phyloP scores from a whole-genome alignment of 2,888 invertebrate species.

The Biston stratarius region DNA sequence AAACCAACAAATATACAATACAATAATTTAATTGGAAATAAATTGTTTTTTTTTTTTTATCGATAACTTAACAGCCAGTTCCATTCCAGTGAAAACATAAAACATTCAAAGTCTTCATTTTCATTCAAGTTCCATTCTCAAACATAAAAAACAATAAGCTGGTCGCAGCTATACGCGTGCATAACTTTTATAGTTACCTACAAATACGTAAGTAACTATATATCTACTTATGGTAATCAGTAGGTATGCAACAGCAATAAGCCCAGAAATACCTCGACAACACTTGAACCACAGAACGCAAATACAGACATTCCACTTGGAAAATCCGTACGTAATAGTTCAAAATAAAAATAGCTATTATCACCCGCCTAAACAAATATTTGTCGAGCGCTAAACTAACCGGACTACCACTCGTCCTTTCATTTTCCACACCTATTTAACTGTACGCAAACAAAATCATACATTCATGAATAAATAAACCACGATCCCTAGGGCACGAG shows the following conservation, averaged over 20 bases:
- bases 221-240: background rate
- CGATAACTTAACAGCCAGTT: too few relatives aligned
- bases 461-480: constrained; percentile 50
- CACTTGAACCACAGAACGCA: constrained; percentile 1
- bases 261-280: background rate
- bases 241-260: background rate
- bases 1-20: too few relatives aligned
- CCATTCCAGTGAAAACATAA: too few relatives aligned
- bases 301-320: constrained; percentile 1
- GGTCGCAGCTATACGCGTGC: too few relatives aligned
- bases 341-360: constrained; percentile 28
- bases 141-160: too few relatives aligned
- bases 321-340: constrained; percentile 6
- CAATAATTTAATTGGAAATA: too few relatives aligned
- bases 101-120: too few relatives aligned
- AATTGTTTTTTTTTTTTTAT: too few relatives aligned
- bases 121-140: too few relatives aligned
- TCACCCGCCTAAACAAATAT: constrained; percentile 34
- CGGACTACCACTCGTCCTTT: constrained; percentile 35
- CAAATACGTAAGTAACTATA: background rate
- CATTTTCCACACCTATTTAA: constrained; percentile 49
- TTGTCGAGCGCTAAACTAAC: constrained; percentile 33
- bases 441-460: constrained; percentile 48
- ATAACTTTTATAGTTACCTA: background rate
- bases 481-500: constrained; percentile 41